Evolutionary conservation across 2,113 vertebrate genomes (phyloP).

Genomic region (Engystomops pustulosus): DNA sequence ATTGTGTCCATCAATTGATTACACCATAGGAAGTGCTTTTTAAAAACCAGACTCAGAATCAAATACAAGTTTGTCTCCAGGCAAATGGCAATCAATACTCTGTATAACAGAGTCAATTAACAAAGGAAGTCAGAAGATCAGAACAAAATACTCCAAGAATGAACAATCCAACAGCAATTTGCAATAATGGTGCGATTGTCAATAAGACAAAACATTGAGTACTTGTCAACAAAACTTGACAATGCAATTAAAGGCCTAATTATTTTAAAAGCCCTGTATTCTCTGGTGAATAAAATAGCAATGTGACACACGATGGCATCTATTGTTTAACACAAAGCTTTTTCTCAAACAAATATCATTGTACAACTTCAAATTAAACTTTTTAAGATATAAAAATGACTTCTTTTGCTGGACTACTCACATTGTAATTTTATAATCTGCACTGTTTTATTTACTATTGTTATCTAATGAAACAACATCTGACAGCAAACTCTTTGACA

Average conservation of each 20-base stretch:
- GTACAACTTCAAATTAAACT: not conserved
- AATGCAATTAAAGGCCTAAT: slow-evolving; percentile 46
- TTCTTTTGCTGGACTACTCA: not conserved
- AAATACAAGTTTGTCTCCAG: slow-evolving; percentile 46
- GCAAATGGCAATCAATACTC: slow-evolving; percentile 56
- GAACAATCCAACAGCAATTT: slow-evolving; percentile 52
- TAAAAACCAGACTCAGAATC: slow-evolving; percentile 42
- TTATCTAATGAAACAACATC: not conserved
- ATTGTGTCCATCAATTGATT: slow-evolving; percentile 44
- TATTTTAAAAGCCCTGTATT: slow-evolving; percentile 42
- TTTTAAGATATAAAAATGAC: not conserved
- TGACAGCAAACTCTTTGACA: not conserved
- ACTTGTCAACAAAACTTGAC: slow-evolving; percentile 47
- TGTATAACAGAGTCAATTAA: slow-evolving; percentile 56
- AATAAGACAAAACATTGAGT: slow-evolving; percentile 46
- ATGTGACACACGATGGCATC: not conserved
- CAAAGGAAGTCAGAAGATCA: slow-evolving; percentile 54
- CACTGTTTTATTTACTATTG: not conserved
- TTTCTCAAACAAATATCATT: not conserved
- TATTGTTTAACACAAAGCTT: not conserved
- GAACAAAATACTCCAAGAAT: slow-evolving; percentile 48
- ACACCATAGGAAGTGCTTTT: slow-evolving; percentile 35
- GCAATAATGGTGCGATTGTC: slow-evolving; percentile 34
- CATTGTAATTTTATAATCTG: not conserved
- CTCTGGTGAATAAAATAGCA: slow-evolving; percentile 22